phyloP scores from a whole-genome alignment of 2,888 invertebrate genomes.

The Acronicta psi region DNA sequence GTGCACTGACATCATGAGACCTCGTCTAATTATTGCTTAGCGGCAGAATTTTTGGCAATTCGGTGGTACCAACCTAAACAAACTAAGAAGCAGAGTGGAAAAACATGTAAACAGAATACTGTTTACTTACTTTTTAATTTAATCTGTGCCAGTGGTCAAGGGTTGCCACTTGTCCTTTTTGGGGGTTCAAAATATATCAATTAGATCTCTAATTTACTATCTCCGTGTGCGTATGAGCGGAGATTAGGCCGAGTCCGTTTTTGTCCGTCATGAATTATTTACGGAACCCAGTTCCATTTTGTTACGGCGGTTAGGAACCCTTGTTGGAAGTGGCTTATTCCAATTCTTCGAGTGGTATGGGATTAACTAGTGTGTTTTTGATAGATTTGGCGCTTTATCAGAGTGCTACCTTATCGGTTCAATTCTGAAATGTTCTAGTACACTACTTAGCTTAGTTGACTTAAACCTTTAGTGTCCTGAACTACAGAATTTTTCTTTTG shows the following conservation, averaged over 20 bases:
- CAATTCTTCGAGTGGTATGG: slow-evolving; percentile 32
- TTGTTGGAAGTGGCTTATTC: slow-evolving; percentile 38
- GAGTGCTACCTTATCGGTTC: background rate
- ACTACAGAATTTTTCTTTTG: no score
- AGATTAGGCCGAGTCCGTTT: slow-evolving; percentile 45
- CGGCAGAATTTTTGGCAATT: no score
- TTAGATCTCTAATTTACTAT: slow-evolving; percentile 58
- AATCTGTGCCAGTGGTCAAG: slow-evolving; percentile 15
- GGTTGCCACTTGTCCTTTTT: slow-evolving; percentile 38
- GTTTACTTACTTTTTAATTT: slow-evolving; percentile 15
- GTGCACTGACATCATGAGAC: no score
- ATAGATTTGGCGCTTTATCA: background rate
- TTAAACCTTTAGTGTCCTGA: no score
- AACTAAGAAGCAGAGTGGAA: no score
- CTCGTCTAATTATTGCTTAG: no score
- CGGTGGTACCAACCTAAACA: no score
- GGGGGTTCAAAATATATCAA: slow-evolving; percentile 55
- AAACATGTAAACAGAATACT: background rate
- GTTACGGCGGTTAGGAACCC: slow-evolving; percentile 20
- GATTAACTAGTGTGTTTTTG: slow-evolving; percentile 25
- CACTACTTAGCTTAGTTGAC: no score
- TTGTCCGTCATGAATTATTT: slow-evolving; percentile 53
- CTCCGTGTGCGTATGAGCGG: slow-evolving; percentile 44
- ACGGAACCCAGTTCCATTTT: slow-evolving; percentile 37
- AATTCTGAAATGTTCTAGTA: background rate